A percentile compares a stretch with the other conserved stretches of the same genome.
Evolutionary conservation across 2,113 vertebrate genomes (phyloP).

Genomic region (Cacatua alba): DNA sequence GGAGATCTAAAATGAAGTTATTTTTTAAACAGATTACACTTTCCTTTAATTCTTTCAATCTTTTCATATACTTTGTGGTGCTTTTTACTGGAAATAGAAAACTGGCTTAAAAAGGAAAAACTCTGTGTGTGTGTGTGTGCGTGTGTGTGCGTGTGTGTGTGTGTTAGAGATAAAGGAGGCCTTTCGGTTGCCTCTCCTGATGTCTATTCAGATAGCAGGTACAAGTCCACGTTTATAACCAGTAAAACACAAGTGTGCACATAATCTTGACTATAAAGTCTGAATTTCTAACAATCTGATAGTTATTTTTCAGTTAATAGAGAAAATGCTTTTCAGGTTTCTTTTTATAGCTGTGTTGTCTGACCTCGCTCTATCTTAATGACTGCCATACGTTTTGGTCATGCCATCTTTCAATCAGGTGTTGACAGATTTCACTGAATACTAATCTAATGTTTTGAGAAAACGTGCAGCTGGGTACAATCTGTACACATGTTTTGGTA

Average conservation of each 20-base stretch:
- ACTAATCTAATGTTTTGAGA: not conserved
- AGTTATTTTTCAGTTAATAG: not conserved
- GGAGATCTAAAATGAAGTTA: not conserved
- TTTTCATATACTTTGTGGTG: not conserved
- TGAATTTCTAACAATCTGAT: not conserved
- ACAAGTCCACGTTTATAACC: not conserved
- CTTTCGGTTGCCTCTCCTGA: not conserved
- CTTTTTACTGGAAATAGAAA: no score
- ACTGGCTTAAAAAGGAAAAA: no score
- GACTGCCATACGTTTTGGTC: not conserved
- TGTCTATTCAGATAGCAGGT: not conserved
- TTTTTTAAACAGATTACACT: not conserved
- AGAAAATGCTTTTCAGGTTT: not conserved
- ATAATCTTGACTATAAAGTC: not conserved
- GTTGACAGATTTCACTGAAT: not conserved
- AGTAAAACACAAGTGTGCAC: not conserved
- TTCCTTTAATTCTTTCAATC: not conserved
- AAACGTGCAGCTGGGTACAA: not conserved
- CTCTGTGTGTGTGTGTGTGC: no score
- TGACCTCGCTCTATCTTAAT: not conserved
- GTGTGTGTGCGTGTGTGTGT: rapidly evolving
- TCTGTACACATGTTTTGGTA: not conserved
- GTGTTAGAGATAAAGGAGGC: not conserved
- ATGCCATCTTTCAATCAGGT: not conserved
- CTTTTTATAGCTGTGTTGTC: not conserved